A percentile compares a stretch with the other conserved stretches of the same genome.
These are phyloP conservation scores for Acanthornis magna DNA, from an alignment of 2,797 vertebrate species.

Conservation along the genomic window DNA sequence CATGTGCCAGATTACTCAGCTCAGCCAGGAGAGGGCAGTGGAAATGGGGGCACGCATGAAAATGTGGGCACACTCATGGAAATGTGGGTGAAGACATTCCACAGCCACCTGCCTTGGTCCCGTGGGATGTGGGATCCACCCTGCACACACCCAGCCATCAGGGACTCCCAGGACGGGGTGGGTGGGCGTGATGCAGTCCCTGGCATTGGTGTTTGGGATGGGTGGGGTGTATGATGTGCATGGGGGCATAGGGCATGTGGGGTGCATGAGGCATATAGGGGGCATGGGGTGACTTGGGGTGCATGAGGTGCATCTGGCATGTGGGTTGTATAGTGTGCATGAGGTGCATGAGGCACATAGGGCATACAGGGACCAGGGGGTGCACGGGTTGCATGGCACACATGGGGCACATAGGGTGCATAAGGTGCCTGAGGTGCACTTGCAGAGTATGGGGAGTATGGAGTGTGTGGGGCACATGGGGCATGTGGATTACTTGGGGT, in stretches of 20 bases:
- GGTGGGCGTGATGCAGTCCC: background rate
- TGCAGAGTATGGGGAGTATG: no score
- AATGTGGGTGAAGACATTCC: background rate
- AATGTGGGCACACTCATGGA: background rate
- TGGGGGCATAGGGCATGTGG: no score
- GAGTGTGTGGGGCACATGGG: no score
- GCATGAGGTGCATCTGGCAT: fast-evolving
- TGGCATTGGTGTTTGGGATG: background rate
- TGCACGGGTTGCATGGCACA: fast-evolving
- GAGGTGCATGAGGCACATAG: fast-evolving
- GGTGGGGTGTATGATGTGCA: background rate
- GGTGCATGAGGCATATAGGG: background rate
- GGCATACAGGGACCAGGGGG: fast-evolving
- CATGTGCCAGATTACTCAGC: fast-evolving
- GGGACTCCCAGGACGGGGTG: background rate
- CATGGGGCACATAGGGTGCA: fast-evolving
- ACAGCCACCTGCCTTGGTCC: no score
- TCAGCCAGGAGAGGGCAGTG: background rate
- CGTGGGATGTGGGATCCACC: fast-evolving
- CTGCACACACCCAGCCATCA: background rate
- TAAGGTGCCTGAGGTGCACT: background rate
- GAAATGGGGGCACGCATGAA: background rate
- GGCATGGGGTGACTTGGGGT: no score
- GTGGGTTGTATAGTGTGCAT: fast-evolving
- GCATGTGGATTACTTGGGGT: no score